phyloP scores from a whole-genome alignment of 1,140 invertebrate genomes.

The Drosophila orena region DNA sequence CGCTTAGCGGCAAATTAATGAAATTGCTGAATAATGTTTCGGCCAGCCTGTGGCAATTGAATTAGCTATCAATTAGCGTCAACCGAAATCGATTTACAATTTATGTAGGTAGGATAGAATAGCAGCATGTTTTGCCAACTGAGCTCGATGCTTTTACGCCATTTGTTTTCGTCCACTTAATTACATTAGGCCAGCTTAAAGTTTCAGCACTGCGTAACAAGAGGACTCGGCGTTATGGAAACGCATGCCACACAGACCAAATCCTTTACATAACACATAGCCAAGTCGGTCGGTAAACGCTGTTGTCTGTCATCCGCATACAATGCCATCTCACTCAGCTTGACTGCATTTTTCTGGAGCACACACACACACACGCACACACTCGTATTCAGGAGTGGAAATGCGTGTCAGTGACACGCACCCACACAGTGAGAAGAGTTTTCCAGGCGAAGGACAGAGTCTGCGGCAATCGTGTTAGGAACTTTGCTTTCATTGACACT shows the following conservation, averaged over 20 bases:
- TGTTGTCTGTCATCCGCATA: constrained; percentile 57
- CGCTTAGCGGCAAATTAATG: constrained; percentile 45
- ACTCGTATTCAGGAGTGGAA: constrained; percentile 9
- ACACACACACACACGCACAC: constrained; percentile 12
- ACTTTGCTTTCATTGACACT: constrained; percentile 43
- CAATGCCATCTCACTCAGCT: constrained; percentile 34
- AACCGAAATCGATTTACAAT: constrained; percentile 43
- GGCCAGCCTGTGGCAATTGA: constrained; percentile 33
- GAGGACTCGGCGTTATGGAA: background rate
- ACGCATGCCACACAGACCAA: constrained; percentile 11
- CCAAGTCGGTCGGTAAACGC: constrained; percentile 29
- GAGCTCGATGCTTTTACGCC: constrained; percentile 35
- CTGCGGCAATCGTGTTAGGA: constrained; percentile 52
- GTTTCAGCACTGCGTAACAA: constrained; percentile 15
- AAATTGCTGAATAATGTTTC: constrained; percentile 56
- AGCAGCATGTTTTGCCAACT: constrained; percentile 1
- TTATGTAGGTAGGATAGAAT: background rate
- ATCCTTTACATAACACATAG: constrained; percentile 35
- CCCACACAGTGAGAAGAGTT: constrained; percentile 14
- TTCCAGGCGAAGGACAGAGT: constrained; percentile 21
- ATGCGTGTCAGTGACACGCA: constrained; percentile 59
- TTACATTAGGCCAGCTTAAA: constrained; percentile 25
- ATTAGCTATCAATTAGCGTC: constrained; percentile 64
- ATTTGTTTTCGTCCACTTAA: constrained; percentile 1
- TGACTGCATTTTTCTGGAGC: constrained; percentile 66